Evolutionary conservation across 2,113 vertebrate genomes (phyloP), one percentile per base, ranked within the genome.

Genomic region (Diadophis punctatus): DNA sequence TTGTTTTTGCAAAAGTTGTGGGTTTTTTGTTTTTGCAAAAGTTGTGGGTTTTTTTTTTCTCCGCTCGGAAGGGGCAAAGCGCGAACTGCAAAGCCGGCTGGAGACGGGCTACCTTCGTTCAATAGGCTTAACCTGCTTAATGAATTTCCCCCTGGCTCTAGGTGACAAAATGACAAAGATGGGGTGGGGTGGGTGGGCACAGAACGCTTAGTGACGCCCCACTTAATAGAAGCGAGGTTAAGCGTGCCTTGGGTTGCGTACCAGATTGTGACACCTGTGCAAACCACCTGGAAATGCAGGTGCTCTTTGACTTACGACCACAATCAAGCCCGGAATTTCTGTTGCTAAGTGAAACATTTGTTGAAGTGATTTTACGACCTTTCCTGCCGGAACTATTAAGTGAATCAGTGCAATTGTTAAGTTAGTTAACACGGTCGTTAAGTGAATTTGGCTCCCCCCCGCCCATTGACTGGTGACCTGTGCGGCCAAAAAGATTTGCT

Each of bases 251-350:
- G 27, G 4, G 27, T n/a, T 12, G 10, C 30, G 1, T n/a, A 9
- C 63, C 30, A 16, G 63, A 68, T 68, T 68, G 60, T 60, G 23
- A 27, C 58, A 4, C 55, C 22, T 56, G 22, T 16, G 0, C 14
- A 7, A 34, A 16, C 63, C 7, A 9, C 27, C 58, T 27, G 58
- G 3, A 60, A n/a, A 68, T 34, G 12, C 1, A 68, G 4, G 63
- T 12, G 3, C 11, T 34, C 12, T 4, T 34, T 12, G 0, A 10
- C 25, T 3, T 27, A 60, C 3, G 1, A 11, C 58, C 25, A 60
- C 27, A 30, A 4, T 11, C 27, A 1, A 11, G 25, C 9, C 25
- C 58, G 1, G 27, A 30, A 60, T 60, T 60, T 27, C 25, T 3
- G 9, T 56, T 8, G 7, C 55, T 56, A 8, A 56, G 55, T 3